Evolutionary conservation across 1,140 invertebrate species (phyloP).

Genomic region (Asobara japonica): DNA sequence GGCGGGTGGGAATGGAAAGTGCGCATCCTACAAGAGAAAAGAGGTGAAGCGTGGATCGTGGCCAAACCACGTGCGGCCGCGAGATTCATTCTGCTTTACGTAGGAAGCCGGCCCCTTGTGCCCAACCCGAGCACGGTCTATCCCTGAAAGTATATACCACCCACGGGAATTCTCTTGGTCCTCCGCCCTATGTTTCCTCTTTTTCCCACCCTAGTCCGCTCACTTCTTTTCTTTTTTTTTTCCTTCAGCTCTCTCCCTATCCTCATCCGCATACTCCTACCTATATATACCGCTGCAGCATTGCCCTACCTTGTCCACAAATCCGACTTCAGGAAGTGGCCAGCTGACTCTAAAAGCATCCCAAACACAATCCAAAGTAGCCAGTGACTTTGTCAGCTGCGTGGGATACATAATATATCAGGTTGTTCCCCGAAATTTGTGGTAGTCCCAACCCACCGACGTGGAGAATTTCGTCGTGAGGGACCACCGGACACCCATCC

Average conservation of each 20-base stretch:
- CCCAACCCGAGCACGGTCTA: conserved; percentile 1
- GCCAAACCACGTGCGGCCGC: conserved; percentile 60
- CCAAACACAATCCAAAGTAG: background rate
- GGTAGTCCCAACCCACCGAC: no score
- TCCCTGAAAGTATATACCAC: conserved; percentile 16
- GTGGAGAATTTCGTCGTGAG: no score
- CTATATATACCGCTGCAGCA: background rate
- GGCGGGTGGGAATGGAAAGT: conserved; percentile 14
- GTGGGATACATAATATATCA: conserved; percentile 9
- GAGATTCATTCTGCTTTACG: conserved; percentile 60
- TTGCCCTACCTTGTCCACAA: conserved; percentile 9
- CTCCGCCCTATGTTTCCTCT: background rate
- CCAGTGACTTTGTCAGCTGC: conserved; percentile 12
- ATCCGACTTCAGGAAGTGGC: conserved; percentile 13
- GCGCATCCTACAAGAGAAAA: conserved; percentile 28
- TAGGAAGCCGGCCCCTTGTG: conserved; percentile 26
- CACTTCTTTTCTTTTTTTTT: background rate
- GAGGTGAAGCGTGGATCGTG: conserved; percentile 54
- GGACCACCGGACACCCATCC: no score
- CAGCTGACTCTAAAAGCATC: conserved; percentile 16
- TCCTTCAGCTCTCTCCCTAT: background rate
- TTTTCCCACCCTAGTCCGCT: background rate
- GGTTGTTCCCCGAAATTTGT: background rate
- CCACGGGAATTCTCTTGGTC: conserved; percentile 10
- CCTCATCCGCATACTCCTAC: conserved; percentile 3